A percentile compares a stretch with the other conserved stretches of the same genome.
Conservation (phyloP, 2,113 vertebrate species). For the Pongo pygmaeus region DNA sequence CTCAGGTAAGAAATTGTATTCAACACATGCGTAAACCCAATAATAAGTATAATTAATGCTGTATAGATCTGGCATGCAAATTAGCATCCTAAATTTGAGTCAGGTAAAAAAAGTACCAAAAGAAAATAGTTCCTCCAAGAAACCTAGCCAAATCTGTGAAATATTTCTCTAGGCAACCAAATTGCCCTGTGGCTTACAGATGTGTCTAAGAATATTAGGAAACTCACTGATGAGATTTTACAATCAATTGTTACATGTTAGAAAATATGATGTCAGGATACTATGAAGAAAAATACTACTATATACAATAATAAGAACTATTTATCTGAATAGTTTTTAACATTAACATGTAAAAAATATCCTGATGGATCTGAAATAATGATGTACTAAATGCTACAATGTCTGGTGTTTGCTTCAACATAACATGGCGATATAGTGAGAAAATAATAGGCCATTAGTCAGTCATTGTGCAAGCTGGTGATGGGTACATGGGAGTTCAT, state of each 20-base stretch:
- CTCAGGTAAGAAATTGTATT: neutral
- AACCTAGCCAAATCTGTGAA: neutral
- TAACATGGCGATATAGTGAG: neutral
- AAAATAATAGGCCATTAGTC: neutral
- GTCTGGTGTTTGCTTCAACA: neutral
- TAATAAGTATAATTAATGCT: constrained; percentile 3
- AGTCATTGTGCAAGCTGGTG: neutral
- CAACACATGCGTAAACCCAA: neutral
- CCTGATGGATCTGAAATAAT: neutral
- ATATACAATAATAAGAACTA: neutral
- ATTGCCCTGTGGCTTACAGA: constrained; percentile 31
- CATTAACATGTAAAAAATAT: neutral
- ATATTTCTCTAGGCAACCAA: neutral
- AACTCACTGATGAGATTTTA: constrained; percentile 10
- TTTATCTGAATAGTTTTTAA: constrained; percentile 42
- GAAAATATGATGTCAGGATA: constrained; percentile 19
- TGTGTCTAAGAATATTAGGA: constrained; percentile 4
- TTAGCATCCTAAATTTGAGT: constrained; percentile 17
- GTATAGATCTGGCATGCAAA: neutral
- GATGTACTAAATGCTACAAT: constrained; percentile 5
- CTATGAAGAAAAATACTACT: constrained; percentile 8
- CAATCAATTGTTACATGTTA: constrained; percentile 25
- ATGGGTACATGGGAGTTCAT: neutral
- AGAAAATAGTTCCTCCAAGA: neutral
- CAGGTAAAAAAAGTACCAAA: neutral